phyloP scores from a whole-genome alignment of 1,140 invertebrate genomes.

The Drosophila asahinai region DNA sequence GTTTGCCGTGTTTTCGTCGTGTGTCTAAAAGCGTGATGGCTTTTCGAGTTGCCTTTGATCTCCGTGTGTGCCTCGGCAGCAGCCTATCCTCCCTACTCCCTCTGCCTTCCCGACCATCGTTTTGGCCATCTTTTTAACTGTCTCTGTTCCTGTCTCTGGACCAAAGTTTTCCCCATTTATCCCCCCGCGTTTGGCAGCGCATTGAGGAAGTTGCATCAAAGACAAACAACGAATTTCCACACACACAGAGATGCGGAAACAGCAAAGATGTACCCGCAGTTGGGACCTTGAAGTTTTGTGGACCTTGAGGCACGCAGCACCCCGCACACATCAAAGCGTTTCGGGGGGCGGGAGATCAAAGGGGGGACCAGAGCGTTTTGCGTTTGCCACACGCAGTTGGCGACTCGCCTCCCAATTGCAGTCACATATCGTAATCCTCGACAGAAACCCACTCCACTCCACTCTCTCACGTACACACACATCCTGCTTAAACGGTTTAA shows the following conservation, averaged over 20 bases:
- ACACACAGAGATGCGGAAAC: conserved; percentile 36
- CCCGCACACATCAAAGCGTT: conserved; percentile 49
- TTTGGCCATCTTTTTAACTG: conserved; percentile 30
- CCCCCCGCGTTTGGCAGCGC: conserved; percentile 64
- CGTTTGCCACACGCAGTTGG: conserved; percentile 70
- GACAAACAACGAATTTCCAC: conserved; percentile 68
- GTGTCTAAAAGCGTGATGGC: conserved; percentile 67
- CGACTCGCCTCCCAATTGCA: conserved; percentile 68
- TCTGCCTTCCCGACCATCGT: neutral
- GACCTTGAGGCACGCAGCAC: conserved; percentile 67
- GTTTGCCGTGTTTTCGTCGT: conserved; percentile 48
- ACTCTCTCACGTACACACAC: conserved; percentile 16
- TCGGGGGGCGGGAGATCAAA: conserved; percentile 65
- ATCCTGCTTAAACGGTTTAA: conserved; percentile 78
- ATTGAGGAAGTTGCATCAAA: conserved; percentile 83
- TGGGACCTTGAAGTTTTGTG: conserved; percentile 78
- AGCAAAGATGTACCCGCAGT: conserved; percentile 27
- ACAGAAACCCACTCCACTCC: conserved; percentile 27
- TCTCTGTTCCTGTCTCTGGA: conserved; percentile 40
- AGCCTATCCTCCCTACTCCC: neutral
- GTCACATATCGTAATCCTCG: conserved; percentile 39
- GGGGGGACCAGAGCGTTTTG: conserved; percentile 34
- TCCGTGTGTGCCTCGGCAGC: conserved; percentile 28
- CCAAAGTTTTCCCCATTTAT: conserved; percentile 63
- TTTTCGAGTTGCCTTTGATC: conserved; percentile 73